Base-by-base conservation (phyloP, 1,140 invertebrate genomes). In the Halesus radiatus region DNA sequence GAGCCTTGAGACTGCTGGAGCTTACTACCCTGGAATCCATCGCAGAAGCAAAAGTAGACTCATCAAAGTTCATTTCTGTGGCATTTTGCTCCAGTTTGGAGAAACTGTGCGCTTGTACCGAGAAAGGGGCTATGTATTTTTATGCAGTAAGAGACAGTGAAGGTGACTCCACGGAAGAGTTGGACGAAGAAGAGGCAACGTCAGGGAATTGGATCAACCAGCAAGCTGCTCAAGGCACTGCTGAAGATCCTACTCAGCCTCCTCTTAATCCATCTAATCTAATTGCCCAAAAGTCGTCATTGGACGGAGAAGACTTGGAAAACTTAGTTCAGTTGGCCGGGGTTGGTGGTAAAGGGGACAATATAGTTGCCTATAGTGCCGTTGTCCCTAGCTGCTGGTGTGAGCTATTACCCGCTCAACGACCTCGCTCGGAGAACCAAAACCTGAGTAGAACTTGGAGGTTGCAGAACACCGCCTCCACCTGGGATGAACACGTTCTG, bases 341-440 rank as follows among this genome's bases (percentile, higher is more conserved):
- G 15, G 86, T 86, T 22, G 87, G 87, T 58, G 88, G 88, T 20
- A 83, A 83, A 45, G 87, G 89, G 92, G 92, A 88, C 86, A 91
- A 85, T 84, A 92, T 86, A 87, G 91, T 86, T 82, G 92, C 92
- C 3, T 97, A 96, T 85, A 93, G 94, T 68, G 96, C 96, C 6
- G 96, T 96, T n/a, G 95, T 97, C 0, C 96, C 96, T 2, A 93
- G 95, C 29, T 98, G 96, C 87, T 98, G 96, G 97, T 95, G 93
- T 81, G 96, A 98, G 90, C 92, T 98, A 84, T 95, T 96, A 84
- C 96, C 97, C 80, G 95, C 95, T 20, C 96, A 97, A 85, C 93
- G 96, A 78, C 96, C 97, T 81, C 91, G 96, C 82, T 92, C 92
- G 1, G 95, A 96, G 84, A 94, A 94, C 84, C 93, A 95, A 78